Evolutionary conservation across 2,113 vertebrate species (phyloP).

Genomic region (Gallinago media): DNA sequence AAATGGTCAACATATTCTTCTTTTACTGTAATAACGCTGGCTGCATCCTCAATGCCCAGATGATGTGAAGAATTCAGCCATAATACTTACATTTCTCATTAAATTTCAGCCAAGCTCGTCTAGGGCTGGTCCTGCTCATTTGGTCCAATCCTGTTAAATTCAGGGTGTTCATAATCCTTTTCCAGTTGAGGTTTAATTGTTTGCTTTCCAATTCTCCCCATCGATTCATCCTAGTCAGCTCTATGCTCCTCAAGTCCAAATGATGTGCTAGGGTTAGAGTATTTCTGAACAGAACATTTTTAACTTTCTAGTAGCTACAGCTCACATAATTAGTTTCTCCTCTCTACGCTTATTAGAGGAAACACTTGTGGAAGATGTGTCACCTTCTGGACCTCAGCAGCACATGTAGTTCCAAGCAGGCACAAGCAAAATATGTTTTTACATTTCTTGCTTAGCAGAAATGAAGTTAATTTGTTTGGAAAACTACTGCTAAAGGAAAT

Average conservation of each 20-base stretch:
- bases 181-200: not conserved
- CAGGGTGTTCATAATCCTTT: not conserved
- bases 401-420: not conserved
- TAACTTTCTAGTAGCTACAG: not conserved
- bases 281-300: slow-evolving; percentile 6
- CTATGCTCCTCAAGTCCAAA: not conserved
- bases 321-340: not conserved
- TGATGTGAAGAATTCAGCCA: fast-evolving
- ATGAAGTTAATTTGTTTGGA: not conserved
- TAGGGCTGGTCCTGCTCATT: not conserved
- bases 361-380: not conserved
- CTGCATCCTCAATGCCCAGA: not conserved
- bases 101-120: not conserved
- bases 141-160: not conserved
- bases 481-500: not conserved
- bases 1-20: not conserved
- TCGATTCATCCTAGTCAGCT: not conserved
- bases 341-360: not conserved
- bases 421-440: slow-evolving; percentile 18
- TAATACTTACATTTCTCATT: not conserved
- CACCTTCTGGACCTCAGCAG: not conserved
- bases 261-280: not conserved
- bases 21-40: not conserved
- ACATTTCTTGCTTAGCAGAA: not conserved
- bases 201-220: not conserved